phyloP scores from a whole-genome alignment of 2,113 vertebrate genomes.

The Chaetops frenatus region DNA sequence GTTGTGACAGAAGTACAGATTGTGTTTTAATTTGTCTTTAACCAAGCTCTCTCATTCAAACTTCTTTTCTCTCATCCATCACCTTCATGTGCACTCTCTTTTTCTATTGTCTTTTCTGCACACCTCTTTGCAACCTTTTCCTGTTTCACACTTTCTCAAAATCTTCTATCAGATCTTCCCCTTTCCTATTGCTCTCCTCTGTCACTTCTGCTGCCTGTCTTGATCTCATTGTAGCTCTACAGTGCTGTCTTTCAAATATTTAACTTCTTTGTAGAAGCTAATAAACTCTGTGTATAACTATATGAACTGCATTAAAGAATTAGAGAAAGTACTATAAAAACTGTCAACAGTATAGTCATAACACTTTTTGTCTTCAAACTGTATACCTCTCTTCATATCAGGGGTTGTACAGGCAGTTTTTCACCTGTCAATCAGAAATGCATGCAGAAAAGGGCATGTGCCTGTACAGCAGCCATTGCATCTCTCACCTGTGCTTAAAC shows the following conservation, averaged over 20 bases:
- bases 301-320: neutral
- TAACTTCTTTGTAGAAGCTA: neutral
- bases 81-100: neutral
- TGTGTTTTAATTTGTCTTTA: neutral
- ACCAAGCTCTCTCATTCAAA: neutral
- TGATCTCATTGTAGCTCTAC: neutral
- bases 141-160: neutral
- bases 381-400: neutral
- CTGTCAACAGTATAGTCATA: neutral
- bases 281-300: neutral
- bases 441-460: neutral
- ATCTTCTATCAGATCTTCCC: neutral
- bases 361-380: neutral
- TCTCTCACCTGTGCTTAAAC: neutral
- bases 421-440: neutral
- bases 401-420: neutral
- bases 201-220: neutral
- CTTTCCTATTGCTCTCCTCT: rapidly evolving
- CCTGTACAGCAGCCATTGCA: neutral
- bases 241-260: neutral
- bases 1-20: neutral
- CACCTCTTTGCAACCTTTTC: neutral
- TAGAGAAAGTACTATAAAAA: neutral
- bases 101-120: neutral
- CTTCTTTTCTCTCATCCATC: neutral